Percentiles rank a stretch among this genome's conserved stretches.
Evolutionary conservation across 2,797 vertebrate genomes (phyloP).

Genomic region (Mionectes olivaceus): DNA sequence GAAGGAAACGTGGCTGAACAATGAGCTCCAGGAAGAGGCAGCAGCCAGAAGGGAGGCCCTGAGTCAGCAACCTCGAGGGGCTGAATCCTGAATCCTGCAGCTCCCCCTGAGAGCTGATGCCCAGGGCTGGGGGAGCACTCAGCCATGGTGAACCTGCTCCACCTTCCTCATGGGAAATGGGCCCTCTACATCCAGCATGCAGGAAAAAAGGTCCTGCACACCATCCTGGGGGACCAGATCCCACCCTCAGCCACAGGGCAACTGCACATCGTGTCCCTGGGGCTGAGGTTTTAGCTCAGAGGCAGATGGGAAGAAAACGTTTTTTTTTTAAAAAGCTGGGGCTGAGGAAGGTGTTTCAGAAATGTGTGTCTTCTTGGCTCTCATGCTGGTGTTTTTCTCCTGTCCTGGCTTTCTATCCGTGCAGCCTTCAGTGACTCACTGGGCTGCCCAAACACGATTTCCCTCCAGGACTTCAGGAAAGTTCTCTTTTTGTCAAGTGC

Average conservation of each 20-base stretch:
- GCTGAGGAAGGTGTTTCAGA: background rate
- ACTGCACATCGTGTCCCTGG: accelerated
- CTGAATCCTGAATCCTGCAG: background rate
- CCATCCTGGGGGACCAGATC: background rate
- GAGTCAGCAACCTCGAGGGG: background rate
- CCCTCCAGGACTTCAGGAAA: background rate
- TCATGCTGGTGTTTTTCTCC: background rate
- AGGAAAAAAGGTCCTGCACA: background rate
- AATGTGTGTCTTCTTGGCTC: background rate
- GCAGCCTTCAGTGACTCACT: background rate
- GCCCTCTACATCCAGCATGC: accelerated
- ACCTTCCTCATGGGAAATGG: background rate
- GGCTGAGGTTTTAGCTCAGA: background rate
- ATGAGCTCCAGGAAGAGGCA: background rate
- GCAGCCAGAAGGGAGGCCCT: background rate
- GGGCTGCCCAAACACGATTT: background rate
- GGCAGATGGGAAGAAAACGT: background rate
- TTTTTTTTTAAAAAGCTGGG: background rate
- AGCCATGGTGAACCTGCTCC: accelerated
- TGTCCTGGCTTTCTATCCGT: background rate
- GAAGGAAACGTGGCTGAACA: background rate
- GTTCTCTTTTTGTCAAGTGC: background rate
- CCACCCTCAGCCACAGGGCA: background rate
- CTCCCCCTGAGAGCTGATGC: accelerated
- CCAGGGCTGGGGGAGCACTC: background rate